These are phyloP conservation scores for Melieria omissa DNA, from an alignment of 2,888 invertebrate species.

Conservation along the genomic window DNA sequence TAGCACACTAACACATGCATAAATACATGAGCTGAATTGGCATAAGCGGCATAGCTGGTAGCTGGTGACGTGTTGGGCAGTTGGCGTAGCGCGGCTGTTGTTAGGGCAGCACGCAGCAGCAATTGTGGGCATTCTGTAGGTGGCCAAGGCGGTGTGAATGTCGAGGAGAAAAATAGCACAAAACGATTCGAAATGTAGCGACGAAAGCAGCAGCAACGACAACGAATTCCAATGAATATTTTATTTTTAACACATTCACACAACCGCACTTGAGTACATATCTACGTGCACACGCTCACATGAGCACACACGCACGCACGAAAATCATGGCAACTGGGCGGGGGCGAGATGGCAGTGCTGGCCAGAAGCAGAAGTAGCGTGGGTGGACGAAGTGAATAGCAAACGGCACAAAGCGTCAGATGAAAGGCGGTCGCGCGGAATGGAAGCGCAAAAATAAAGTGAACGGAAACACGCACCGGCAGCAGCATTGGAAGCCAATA, in stretches of 20 bases:
- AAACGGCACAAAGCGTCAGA: no score
- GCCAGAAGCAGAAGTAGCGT: no score
- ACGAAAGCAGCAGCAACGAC: background rate
- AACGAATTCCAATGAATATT: constrained; percentile 25
- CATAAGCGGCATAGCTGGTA: background rate
- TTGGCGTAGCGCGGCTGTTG: no score
- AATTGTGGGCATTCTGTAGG: no score
- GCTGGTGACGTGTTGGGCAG: background rate
- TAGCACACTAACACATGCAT: background rate
- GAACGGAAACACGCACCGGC: no score
- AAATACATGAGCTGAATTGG: background rate
- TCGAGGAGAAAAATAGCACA: background rate
- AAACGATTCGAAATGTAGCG: background rate
- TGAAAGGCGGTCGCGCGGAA: no score
- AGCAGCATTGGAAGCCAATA: no score
- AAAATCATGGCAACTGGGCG: background rate
- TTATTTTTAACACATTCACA: constrained; percentile 25
- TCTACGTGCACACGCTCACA: background rate
- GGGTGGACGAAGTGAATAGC: no score
- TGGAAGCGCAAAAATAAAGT: no score
- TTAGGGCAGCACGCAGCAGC: no score
- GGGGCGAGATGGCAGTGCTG: no score
- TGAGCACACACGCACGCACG: background rate
- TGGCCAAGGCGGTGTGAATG: background rate
- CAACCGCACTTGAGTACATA: constrained; percentile 11